Base-by-base conservation (phyloP, 2,113 vertebrate genomes). In the Ciconia stormi region DNA sequence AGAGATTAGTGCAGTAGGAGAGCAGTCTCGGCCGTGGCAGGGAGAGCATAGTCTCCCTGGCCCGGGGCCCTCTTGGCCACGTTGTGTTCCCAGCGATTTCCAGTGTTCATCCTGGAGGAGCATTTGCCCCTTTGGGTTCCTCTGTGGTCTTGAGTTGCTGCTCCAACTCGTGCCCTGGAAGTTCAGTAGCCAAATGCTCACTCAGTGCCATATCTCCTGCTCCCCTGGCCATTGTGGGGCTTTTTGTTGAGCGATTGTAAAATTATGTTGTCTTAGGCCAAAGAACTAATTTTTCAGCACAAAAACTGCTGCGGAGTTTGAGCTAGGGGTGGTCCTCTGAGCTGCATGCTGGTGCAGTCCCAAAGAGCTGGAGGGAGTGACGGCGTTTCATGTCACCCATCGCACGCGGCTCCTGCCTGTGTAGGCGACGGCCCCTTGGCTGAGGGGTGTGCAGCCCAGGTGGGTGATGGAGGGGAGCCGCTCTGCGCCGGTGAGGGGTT, bases 391-490 rank as follows among this genome's bases (percentile, higher is more conserved):
- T 3, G 1, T 25, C 5, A 7, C 36, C 42, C 0, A 0, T 34
- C 29, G 4, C 6, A 4, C 20, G 6, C 13, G 9, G 66, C 9
- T 4, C 30, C 27, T 0, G 0, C 59, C 20, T 1, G 0, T 42
- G 53, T 21, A 27, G 66, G 62, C 15, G 12, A 22, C 11, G 14
- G 6, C 32, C 34, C 44, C 15, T 25, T 4, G 12, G 38, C 46
- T 6, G 32, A 25, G 27, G 63, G 36, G 3, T 14, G 25, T 10
- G 22, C 1, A 0, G 5, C n/a, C n/a, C 5, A 1, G 25, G 20
- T 26, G 19, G 1, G 22, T n/a, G 50, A 34, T 34, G 29, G 9
- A 18, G 65, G 40, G 47, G 26, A 73, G 25, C 63, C 38, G 42
- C 47, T 62, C 34, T 17, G 69, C 5, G 2, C 27, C 5, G 3